These are phyloP conservation scores for Zootoca vivipara DNA, from an alignment of 2,113 vertebrate genomes.

Conservation along the genomic window DNA sequence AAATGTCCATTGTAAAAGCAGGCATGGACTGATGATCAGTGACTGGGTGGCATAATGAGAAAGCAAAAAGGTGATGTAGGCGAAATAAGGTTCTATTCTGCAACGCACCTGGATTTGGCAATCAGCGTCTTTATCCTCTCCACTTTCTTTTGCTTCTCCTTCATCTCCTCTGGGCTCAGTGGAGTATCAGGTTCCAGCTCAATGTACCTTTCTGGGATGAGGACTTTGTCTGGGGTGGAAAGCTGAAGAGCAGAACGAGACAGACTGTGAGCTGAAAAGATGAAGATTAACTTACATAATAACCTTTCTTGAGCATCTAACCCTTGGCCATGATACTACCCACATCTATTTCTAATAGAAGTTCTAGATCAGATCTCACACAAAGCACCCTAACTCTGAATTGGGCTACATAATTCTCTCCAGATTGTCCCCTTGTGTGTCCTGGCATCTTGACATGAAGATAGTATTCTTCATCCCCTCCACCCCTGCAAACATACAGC, in stretches of 20 bases:
- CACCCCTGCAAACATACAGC: not conserved
- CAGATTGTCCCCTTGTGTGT: not conserved
- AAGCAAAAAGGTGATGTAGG: not conserved
- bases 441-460: not conserved
- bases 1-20: not conserved
- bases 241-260: constrained; percentile 70
- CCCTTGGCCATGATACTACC: not conserved
- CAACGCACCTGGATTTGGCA: constrained; percentile 92
- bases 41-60: not conserved
- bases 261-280: not conserved
- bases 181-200: constrained; percentile 83
- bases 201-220: constrained; percentile 90
- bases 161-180: constrained; percentile 91
- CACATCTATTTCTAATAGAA: not conserved
- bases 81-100: rapidly evolving
- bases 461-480: rapidly evolving
- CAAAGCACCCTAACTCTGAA: not conserved
- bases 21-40: not conserved
- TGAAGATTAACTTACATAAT: not conserved
- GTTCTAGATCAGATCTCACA: not conserved
- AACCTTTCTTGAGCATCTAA: not conserved
- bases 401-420: not conserved
- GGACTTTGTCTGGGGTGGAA: constrained; percentile 86
- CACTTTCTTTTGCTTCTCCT: constrained; percentile 95
- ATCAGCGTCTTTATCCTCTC: constrained; percentile 96